Percentiles rank a stretch among this genome's conserved stretches.
These are phyloP conservation scores for Microctonus aethiopoides DNA, from an alignment of 2,888 invertebrate genomes.

Conservation along the genomic window DNA sequence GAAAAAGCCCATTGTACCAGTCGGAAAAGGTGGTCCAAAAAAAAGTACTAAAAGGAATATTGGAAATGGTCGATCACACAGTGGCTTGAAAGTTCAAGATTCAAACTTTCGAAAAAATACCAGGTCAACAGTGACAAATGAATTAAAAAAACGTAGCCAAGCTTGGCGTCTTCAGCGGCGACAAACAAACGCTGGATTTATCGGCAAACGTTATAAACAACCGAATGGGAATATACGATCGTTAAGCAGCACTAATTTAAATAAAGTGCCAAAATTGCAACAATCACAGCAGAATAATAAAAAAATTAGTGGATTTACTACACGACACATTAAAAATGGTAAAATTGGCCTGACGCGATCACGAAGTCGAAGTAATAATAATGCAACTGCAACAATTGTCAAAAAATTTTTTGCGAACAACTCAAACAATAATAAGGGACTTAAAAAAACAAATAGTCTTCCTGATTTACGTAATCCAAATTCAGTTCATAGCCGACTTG, in stretches of 20 bases:
- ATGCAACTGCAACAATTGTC: conserved; percentile 41
- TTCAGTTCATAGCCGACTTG: conserved; percentile 62
- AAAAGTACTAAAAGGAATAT: conserved; percentile 30
- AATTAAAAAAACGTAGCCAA: conserved; percentile 39
- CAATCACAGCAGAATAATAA: conserved; percentile 43
- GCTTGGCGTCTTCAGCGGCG: conserved; percentile 42
- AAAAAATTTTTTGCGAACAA: conserved; percentile 49
- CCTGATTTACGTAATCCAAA: conserved; percentile 62
- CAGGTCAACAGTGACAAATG: conserved; percentile 32
- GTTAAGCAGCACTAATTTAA: conserved; percentile 53
- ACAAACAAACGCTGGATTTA: conserved; percentile 50
- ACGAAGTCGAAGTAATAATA: conserved; percentile 57
- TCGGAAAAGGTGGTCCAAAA: conserved; percentile 47
- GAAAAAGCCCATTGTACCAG: conserved; percentile 55
- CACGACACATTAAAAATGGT: conserved; percentile 48
- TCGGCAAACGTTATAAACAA: conserved; percentile 55
- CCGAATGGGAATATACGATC: conserved; percentile 48
- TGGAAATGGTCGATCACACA: conserved; percentile 13
- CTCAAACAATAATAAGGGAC: conserved; percentile 43
- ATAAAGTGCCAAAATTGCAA: conserved; percentile 39
- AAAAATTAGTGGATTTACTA: conserved; percentile 46
- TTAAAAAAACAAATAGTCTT: conserved; percentile 60
- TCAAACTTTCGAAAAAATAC: conserved; percentile 26
- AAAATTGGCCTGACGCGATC: conserved; percentile 56
- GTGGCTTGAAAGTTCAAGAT: conserved; percentile 29